These are phyloP conservation scores for Raphicerus campestris DNA, from an alignment of 2,113 vertebrate genomes.

Conservation along the genomic window DNA sequence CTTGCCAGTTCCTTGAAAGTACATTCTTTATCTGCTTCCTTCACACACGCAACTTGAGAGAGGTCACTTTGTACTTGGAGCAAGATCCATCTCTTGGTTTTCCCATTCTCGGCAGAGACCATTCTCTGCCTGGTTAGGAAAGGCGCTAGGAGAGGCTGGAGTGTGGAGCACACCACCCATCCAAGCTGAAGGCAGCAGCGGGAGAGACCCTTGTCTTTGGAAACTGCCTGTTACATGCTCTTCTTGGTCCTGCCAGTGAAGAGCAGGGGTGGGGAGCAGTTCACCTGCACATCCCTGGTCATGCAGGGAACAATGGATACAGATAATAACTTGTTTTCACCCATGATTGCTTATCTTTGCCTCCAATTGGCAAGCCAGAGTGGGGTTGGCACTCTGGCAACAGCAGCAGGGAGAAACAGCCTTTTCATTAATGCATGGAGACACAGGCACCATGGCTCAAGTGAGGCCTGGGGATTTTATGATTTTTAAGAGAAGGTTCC, in stretches of 20 bases:
- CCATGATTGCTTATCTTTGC: neutral
- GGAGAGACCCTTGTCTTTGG: neutral
- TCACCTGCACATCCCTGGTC: neutral
- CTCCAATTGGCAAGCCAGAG: neutral
- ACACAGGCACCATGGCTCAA: neutral
- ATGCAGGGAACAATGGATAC: neutral
- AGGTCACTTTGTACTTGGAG: neutral
- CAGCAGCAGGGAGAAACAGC: neutral
- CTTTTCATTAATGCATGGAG: neutral
- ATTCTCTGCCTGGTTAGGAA: neutral
- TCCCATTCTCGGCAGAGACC: neutral
- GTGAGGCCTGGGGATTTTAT: neutral
- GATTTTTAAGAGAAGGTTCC: neutral
- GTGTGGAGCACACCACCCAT: neutral
- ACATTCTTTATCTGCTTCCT: neutral
- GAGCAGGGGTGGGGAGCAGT: neutral
- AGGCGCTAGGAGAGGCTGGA: neutral
- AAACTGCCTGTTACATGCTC: neutral
- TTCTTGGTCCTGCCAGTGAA: neutral
- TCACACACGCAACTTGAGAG: neutral
- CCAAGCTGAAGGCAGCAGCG: neutral
- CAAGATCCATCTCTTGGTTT: neutral
- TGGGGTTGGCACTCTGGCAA: neutral
- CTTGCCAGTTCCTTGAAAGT: neutral
- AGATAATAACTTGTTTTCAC: neutral